Evolutionary conservation across 2,797 vertebrate species (phyloP).

Genomic region (Podarcis siculus): DNA sequence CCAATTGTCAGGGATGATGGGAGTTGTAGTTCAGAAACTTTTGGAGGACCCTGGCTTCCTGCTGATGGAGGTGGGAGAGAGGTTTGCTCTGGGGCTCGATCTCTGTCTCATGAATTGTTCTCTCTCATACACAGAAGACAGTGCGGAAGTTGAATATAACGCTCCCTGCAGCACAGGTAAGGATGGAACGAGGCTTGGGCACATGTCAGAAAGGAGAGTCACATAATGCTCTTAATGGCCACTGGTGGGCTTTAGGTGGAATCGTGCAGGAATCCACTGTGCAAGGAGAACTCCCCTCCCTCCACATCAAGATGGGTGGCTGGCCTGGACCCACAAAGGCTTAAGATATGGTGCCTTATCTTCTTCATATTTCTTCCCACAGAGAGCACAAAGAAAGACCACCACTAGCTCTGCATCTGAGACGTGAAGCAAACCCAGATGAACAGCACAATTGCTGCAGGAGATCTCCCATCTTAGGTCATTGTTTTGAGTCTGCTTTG

Average conservation of each 20-base stretch:
- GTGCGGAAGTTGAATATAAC: slow-evolving; percentile 49
- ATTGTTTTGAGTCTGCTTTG: not conserved
- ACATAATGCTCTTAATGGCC: not conserved
- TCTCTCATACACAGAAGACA: slow-evolving; percentile 62
- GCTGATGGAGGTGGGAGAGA: not conserved
- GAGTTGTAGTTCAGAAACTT: not conserved
- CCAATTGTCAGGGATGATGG: not conserved
- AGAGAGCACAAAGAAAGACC: slow-evolving; percentile 1
- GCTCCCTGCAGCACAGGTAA: slow-evolving; percentile 67
- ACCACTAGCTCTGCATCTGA: not conserved
- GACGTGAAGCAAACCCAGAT: not conserved
- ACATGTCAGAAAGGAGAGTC: not conserved
- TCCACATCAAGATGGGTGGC: too few species aligned
- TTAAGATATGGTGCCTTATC: not conserved
- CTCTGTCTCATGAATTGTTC: slow-evolving; percentile 18
- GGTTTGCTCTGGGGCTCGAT: not conserved
- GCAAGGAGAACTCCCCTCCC: too few species aligned
- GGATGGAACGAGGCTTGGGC: slow-evolving; percentile 1
- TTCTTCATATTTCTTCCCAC: not conserved
- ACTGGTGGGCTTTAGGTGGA: too few species aligned
- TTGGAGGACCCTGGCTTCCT: not conserved
- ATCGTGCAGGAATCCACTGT: too few species aligned
- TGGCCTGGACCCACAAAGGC: not conserved
- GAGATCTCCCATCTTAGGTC: not conserved
- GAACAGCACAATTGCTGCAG: not conserved